Conservation (phyloP, 2,797 vertebrate species). For the Naso thynnoides region DNA sequence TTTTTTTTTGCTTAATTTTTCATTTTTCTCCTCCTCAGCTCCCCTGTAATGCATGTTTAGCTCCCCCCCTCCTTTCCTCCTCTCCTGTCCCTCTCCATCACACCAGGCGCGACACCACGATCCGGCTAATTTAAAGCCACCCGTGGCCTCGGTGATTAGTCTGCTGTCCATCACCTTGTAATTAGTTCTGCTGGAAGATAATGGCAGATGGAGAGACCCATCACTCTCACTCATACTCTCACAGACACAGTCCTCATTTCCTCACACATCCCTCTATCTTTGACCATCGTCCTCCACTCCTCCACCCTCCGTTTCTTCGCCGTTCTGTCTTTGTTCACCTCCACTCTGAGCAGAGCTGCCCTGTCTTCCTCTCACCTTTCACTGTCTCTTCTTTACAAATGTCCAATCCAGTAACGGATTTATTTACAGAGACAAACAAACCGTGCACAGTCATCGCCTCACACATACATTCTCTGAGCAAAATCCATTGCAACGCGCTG, state of each 20-base stretch:
- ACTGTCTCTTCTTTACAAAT: conserved; percentile 14
- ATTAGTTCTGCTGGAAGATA: conserved; percentile 78
- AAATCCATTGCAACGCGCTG: conserved; percentile 20
- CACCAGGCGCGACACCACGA: conserved; percentile 47
- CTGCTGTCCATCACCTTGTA: conserved; percentile 78
- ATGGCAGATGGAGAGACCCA: conserved; percentile 61
- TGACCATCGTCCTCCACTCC: conserved; percentile 5
- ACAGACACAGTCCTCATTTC: conserved; percentile 19
- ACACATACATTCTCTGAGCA: conserved; percentile 1
- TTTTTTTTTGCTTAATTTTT: not conserved
- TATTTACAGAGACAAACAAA: conserved; percentile 27
- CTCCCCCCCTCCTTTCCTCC: not conserved
- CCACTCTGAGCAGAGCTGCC: conserved; percentile 1
- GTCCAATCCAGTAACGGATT: conserved; percentile 2
- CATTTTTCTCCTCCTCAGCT: not conserved
- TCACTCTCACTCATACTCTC: conserved; percentile 58
- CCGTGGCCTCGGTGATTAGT: conserved; percentile 73
- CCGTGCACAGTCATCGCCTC: conserved; percentile 21
- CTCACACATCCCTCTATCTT: conserved; percentile 15
- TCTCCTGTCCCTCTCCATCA: conserved; percentile 58
- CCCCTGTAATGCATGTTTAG: not conserved
- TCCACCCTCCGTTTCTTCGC: conserved; percentile 1
- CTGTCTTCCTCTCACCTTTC: conserved; percentile 30
- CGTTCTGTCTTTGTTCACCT: conserved; percentile 9
- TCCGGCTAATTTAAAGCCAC: conserved; percentile 74